phyloP scores from a whole-genome alignment of 2,888 invertebrate genomes.

The Ypsolopha sequella region DNA sequence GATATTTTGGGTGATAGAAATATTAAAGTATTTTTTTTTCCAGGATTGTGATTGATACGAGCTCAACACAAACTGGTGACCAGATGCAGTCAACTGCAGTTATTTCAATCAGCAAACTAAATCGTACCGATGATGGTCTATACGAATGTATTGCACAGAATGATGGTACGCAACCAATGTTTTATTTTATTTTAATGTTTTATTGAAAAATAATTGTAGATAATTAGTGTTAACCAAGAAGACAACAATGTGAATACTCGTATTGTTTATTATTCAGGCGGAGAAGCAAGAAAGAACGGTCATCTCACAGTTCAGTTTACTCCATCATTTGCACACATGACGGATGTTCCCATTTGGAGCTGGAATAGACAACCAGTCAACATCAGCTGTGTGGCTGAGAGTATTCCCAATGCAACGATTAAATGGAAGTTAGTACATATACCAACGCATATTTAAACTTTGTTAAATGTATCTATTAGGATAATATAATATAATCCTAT shows the following conservation, averaged over 20 bases:
- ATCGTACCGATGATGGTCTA: conserved; percentile 85
- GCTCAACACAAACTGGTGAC: conserved; percentile 49
- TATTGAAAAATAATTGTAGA: too few relatives aligned
- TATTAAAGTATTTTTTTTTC: conserved; percentile 4
- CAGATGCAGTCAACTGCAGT: conserved; percentile 71
- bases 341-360: conserved; percentile 82
- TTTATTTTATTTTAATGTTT: too few relatives aligned
- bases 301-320: conserved; percentile 87
- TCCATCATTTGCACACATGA: conserved; percentile 81
- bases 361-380: conserved; percentile 88
- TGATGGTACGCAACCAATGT: too few relatives aligned
- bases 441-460: neutral
- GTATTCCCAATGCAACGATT: conserved; percentile 92
- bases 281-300: conserved; percentile 80
- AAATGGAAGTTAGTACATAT: conserved; percentile 76
- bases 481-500: neutral
- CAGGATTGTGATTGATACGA: conserved; percentile 75
- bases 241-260: neutral
- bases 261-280: conserved; percentile 46
- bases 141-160: conserved; percentile 90
- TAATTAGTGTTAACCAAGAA: too few relatives aligned
- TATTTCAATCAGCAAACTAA: conserved; percentile 75
- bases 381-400: conserved; percentile 88
- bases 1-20: too few relatives aligned
- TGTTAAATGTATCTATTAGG: neutral